Evolutionary conservation across 2,888 invertebrate genomes (phyloP).

Genomic region (Torymus aiolomorphi): DNA sequence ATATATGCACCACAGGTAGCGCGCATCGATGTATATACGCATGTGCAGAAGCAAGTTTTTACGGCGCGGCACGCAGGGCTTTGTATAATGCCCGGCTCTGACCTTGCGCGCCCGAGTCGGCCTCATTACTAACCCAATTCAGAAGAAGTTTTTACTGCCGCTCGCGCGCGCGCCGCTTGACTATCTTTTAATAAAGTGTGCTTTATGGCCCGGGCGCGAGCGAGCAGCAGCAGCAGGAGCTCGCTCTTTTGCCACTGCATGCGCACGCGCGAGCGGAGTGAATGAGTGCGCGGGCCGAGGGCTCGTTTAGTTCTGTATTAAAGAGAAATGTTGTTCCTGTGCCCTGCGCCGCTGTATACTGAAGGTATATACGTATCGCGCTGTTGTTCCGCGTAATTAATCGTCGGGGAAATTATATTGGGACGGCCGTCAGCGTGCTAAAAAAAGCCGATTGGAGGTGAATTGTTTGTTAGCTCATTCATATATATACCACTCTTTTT

Average conservation of each 20-base stretch:
- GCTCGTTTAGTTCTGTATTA: no score
- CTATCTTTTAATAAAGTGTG: slow-evolving; percentile 39
- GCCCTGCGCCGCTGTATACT: no score
- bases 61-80: background rate
- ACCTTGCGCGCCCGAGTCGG: slow-evolving; percentile 1
- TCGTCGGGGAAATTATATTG: no score
- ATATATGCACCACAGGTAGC: background rate
- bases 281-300: no score
- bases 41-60: background rate
- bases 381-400: no score
- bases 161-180: background rate
- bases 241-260: background rate
- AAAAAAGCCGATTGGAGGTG: no score
- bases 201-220: slow-evolving; percentile 15
- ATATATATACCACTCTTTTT: no score
- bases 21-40: no score
- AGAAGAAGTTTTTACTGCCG: slow-evolving; percentile 16
- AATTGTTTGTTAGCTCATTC: no score
- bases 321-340: no score
- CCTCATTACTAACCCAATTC: slow-evolving; percentile 45
- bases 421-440: no score
- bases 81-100: background rate
- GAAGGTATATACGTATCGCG: no score
- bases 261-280: background rate
- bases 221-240: background rate